Percentiles rank a stretch among this genome's conserved stretches.
phyloP scores from a whole-genome alignment of 2,797 vertebrate genomes.

The Scomberomorus guttatus region DNA sequence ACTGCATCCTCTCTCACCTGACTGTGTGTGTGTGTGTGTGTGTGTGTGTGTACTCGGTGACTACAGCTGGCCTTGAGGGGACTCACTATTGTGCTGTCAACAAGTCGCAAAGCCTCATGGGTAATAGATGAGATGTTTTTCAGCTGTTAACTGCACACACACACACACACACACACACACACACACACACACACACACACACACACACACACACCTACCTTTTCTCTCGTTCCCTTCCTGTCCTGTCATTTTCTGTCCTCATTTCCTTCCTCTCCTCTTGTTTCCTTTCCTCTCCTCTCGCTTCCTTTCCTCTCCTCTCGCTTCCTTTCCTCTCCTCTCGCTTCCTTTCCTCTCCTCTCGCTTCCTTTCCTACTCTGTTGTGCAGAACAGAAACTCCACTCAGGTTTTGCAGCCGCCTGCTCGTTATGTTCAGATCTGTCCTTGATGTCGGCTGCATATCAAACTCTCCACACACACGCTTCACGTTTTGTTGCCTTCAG shows the following conservation, averaged over 20 bases:
- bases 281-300: not conserved
- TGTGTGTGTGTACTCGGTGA: slow-evolving; percentile 1
- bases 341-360: too few species aligned
- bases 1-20: too few species aligned
- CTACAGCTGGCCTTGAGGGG: not conserved
- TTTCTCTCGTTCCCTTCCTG: too few species aligned
- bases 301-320: not conserved
- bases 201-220: too few species aligned
- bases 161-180: too few species aligned
- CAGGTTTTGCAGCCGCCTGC: too few species aligned
- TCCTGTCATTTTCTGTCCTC: too few species aligned
- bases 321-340: not conserved
- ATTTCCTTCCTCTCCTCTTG: not conserved
- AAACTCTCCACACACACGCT: not conserved
- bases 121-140: slow-evolving; percentile 32
- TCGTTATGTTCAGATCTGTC: too few species aligned
- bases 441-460: not conserved
- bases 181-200: too few species aligned
- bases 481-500: not conserved
- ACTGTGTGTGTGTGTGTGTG: not conserved
- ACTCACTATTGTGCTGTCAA: slow-evolving; percentile 31
- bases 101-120: slow-evolving; percentile 38
- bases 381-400: too few species aligned
- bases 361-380: too few species aligned
- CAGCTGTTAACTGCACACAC: not conserved